Base-by-base conservation (phyloP, 2,888 invertebrate species). In the Luperina testacea region DNA sequence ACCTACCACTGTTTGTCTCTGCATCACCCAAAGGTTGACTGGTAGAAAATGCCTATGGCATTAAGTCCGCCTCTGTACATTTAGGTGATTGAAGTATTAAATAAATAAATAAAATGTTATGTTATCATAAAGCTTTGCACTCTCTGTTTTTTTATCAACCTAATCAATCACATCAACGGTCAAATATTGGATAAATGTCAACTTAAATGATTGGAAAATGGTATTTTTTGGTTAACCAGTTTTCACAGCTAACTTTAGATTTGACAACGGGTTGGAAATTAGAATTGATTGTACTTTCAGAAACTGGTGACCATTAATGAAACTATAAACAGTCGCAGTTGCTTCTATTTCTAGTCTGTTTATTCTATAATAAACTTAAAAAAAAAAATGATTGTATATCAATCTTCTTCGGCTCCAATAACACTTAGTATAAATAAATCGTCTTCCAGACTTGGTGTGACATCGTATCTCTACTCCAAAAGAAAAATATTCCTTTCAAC, bases 401-500 rank as follows among this genome's bases (percentile, higher is more conserved):
- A 27, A 67, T 57, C 1, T 72, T 45, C 8, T 8, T 20, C 4
- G 13, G 7, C 42, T 45, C 11, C 9, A 24, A 2, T 20, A 27
- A 27, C 0, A 32, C 48, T 27, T 27, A 6, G 5, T 61, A 48
- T 13, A 7, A 59, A 57, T 27, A 63, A 27, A 6, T 63, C 38
- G 15, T 42, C 9, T 17, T 69, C 8, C 11, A 53, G n/a, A 15
- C 32, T 15, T 42, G 17, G 24, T 11, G 48, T 78, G 68, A 72
- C 64, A 75, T 32, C 61, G 27, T 70, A 45, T 78, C 70, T 72
- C 48, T 57, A 24, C 8, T 48, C 2, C 32, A 61, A 0, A 69
- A 24, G 20, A 59, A 61, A 80, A 59, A 15, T 81, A 72, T 71
- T 38, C n/a, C 61, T 80, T 83, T 70, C 64, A 73, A 73, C 67